Evolutionary conservation across 1,140 invertebrate species (phyloP).

Genomic region (Eufriesea mexicana): DNA sequence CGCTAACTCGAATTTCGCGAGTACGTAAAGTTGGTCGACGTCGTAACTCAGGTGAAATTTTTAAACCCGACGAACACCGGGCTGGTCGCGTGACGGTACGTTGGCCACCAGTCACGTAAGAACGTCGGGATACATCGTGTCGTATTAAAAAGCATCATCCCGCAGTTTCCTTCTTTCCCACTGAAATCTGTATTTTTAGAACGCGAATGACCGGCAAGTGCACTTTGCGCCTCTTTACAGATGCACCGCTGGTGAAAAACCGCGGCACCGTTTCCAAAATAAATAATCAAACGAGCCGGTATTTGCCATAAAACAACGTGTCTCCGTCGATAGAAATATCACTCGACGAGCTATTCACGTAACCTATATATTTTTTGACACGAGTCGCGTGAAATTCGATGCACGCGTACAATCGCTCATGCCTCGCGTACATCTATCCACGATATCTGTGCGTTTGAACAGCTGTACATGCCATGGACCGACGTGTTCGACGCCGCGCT

Average conservation of each 20-base stretch:
- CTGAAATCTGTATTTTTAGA: neutral
- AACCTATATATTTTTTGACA: neutral
- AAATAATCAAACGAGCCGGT: neutral
- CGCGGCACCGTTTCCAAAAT: too few relatives aligned
- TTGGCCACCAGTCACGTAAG: neutral
- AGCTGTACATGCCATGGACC: slow-evolving; percentile 71
- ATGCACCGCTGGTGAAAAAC: neutral
- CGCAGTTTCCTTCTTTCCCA: too few relatives aligned
- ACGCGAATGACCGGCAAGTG: neutral
- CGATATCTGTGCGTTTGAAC: neutral
- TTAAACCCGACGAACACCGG: neutral
- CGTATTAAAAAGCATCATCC: neutral
- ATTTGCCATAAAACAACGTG: neutral
- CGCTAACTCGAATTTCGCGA: neutral
- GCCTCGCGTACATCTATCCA: too few relatives aligned
- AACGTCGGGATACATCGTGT: neutral
- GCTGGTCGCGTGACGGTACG: neutral
- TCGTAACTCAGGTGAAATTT: neutral
- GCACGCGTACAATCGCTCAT: too few relatives aligned
- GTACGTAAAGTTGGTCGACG: too few relatives aligned
- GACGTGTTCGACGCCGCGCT: slow-evolving; percentile 66
- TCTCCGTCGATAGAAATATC: neutral
- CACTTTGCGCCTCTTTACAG: neutral
- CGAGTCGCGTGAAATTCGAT: too few relatives aligned
- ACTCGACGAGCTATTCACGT: neutral